Percentiles rank a stretch among this genome's conserved stretches.
These are phyloP conservation scores for Ephialtes manifestator DNA, from an alignment of 2,888 invertebrate species.

Conservation along the genomic window DNA sequence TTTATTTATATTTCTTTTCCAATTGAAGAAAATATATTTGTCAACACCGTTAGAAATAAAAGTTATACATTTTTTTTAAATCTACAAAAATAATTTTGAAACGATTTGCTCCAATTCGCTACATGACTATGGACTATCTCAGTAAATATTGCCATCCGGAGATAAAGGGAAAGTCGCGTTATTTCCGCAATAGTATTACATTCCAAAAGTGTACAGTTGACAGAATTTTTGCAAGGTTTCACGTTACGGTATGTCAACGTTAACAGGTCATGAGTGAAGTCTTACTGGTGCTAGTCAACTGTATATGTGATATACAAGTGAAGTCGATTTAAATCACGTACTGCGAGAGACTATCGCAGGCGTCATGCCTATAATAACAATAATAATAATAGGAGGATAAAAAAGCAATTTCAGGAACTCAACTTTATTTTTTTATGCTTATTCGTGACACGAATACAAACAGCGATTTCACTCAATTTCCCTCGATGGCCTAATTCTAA, in stretches of 20 bases:
- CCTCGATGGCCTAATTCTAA: neutral
- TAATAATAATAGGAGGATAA: neutral
- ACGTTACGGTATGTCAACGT: constrained; percentile 37
- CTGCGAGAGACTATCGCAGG: neutral
- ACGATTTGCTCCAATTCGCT: no score
- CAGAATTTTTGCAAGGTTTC: constrained; percentile 59
- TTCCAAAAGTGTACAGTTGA: constrained; percentile 27
- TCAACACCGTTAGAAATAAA: no score
- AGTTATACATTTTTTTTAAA: no score
- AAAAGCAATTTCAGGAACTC: neutral
- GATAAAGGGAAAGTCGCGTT: neutral
- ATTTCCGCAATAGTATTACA: constrained; percentile 18
- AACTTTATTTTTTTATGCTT: neutral
- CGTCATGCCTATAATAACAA: neutral
- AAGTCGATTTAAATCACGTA: constrained; percentile 11
- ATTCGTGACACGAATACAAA: neutral
- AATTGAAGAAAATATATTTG: no score
- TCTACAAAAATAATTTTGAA: no score
- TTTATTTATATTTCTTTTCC: no score
- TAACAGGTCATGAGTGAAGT: constrained; percentile 57
- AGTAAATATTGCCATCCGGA: no score
- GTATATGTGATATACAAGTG: neutral
- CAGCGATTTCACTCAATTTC: neutral
- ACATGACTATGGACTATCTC: no score
- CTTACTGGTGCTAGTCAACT: constrained; percentile 40